A percentile compares a stretch with the other conserved stretches of the same genome.
phyloP scores from a whole-genome alignment of 2,797 vertebrate genomes.

The Mionectes olivaceus region DNA sequence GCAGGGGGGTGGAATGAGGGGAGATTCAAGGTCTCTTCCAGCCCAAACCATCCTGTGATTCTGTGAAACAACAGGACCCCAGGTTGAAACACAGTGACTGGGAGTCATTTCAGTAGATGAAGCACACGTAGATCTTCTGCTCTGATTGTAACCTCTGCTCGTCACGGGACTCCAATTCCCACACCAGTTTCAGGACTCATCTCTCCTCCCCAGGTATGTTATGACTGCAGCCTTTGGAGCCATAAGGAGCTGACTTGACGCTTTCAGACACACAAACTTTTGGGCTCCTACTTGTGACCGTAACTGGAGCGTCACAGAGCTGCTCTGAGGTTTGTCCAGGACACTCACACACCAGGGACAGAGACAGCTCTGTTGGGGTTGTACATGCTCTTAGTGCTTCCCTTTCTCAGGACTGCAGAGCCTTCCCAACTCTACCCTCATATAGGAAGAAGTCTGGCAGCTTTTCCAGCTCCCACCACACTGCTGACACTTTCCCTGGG shows the following conservation, averaged over 20 bases:
- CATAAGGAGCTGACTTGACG: accelerated
- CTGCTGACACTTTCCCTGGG: neutral
- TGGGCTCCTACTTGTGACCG: neutral
- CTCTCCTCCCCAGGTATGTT: neutral
- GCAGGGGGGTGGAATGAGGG: neutral
- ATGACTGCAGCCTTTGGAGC: neutral
- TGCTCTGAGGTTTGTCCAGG: accelerated
- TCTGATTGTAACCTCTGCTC: neutral
- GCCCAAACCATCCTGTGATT: neutral
- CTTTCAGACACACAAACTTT: neutral
- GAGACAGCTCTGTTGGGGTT: neutral
- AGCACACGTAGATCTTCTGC: neutral
- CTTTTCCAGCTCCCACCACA: neutral
- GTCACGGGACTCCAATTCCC: neutral
- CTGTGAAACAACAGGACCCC: neutral
- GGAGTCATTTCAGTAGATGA: neutral
- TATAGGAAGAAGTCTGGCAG: neutral
- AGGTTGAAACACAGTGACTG: neutral
- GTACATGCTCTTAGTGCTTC: neutral
- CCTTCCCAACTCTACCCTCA: neutral
- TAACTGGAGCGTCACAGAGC: neutral
- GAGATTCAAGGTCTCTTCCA: neutral
- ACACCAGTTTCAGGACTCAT: neutral
- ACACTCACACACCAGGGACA: neutral
- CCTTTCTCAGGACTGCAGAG: neutral